Base-by-base conservation (phyloP, 1,140 invertebrate species). In the Halictus rubicundus region DNA sequence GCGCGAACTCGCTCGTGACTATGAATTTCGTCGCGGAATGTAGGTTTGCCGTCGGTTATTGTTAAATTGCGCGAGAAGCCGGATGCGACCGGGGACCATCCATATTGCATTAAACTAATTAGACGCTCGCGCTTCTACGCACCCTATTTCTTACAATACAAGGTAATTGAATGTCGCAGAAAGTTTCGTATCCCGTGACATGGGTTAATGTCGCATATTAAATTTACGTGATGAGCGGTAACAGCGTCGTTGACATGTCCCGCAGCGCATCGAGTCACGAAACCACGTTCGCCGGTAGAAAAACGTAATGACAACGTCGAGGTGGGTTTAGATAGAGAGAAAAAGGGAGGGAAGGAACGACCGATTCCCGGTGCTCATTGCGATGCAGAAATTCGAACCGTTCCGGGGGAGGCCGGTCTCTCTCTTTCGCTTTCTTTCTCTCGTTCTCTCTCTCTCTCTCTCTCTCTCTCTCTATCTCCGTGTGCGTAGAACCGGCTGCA, bases 361-460 rank as follows among this genome's bases (percentile, higher is more conserved):
- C 39, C 19, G 25, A 78, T 66, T 16, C 63, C 39, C 19, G 64
- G 39, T 23, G 76, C 76, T 69, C 59, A 70, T 73, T 59, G 64
- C 76, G 81, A 82, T 83, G 59, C 65, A 71, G 76, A 78, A 57
- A 54, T 69, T 69, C 49, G 49, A 78, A 68, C 46, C 68, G 76
- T 78, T 78, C 39, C 68, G 75, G 37, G 25, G 57, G 54, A 68
- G 16, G 21, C 0, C n/a, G 19, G 12, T 32, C 42, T 14, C 42
- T 12, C 42, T 1, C 9, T 46, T 8, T 46, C 42, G 9, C 54
- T 42, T 16, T 32, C 32, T 32, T 32, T 32, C 32, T 32, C 42
- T 14, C 42, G n/a, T n/a, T n/a, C n/a, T n/a, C 9, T 46, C 42
- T 46, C 42, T 14, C 54, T 42, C n/a, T 32, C 32, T 32, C 5